Evolutionary conservation across 1,140 invertebrate genomes (phyloP).

Genomic region (Mizuhopecten yessoensis): DNA sequence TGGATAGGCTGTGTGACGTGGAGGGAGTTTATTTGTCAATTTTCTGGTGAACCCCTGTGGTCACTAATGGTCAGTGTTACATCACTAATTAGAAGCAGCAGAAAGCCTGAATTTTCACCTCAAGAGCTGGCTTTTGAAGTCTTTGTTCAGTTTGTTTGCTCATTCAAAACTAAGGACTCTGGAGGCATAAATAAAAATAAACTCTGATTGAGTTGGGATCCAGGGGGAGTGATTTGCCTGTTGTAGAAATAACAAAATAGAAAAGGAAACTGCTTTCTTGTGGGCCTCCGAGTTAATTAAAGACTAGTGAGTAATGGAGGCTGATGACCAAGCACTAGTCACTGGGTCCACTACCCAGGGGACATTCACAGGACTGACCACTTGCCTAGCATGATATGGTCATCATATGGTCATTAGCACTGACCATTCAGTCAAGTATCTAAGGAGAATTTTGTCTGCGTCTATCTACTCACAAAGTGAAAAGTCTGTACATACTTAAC

Average conservation of each 20-base stretch:
- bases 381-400: slow-evolving; percentile 16
- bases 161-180: background rate
- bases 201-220: background rate
- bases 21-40: slow-evolving; percentile 33
- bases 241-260: background rate
- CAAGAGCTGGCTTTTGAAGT: slow-evolving; percentile 20
- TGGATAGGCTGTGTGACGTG: background rate
- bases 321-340: slow-evolving; percentile 9
- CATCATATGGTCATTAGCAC: slow-evolving; percentile 11
- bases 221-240: slow-evolving; percentile 16
- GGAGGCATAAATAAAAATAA: background rate
- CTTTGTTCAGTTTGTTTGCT: background rate
- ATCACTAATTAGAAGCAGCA: slow-evolving; percentile 22
- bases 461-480: background rate
- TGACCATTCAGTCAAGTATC: slow-evolving; percentile 7
- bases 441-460: background rate
- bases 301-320: background rate
- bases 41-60: slow-evolving; percentile 19
- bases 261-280: slow-evolving; percentile 28
- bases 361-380: background rate
- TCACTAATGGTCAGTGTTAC: slow-evolving; percentile 26
- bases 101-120: slow-evolving; percentile 32
- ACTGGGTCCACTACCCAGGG: background rate
- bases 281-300: background rate
- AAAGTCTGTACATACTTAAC: background rate